Base-by-base conservation (phyloP, 2,888 invertebrate species). In the Drosophila neoperkinsi region DNA sequence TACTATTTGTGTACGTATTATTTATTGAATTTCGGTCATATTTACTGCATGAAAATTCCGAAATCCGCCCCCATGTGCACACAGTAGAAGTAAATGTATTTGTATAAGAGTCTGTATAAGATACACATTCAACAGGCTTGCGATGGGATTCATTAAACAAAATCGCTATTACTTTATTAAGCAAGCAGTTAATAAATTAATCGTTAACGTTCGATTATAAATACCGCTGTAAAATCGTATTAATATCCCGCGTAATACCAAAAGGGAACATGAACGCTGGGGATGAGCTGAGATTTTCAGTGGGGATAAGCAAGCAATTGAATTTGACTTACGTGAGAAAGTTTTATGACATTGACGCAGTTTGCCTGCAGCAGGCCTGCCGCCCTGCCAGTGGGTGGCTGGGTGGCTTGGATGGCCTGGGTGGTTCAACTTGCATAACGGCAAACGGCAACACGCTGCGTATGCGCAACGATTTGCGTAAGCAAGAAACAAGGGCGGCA, bases 301-400 rank as follows among this genome's bases (percentile, higher is more conserved):
- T 31, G 33, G 36, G 46, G 46, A 71, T 53, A 63, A 76, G 63
- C 52, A 58, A 31, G 52, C 76, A 71, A 30, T 55, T 65, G 67
- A 81, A 55, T 82, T 86, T 87, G 87, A 90, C 72, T 90, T 88
- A 82, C 90, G 90, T 88, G 87, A 84, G 89, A 88, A 86, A 71
- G 63, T 82, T 89, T 85, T 80, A 85, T 57, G 82, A 78, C 78
- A 71, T 67, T 90, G 90, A 90, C 89, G 86, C 72, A 86, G 52
- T 69, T 79, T 49, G 64, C 4, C 25, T 16, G 43, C 58, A 16
- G 41, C 31, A 25, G 18, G 73, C 59, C 51, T 51, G 66, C 3
- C 11, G 49, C n/a, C n/a, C 30, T 46, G 18, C 30, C 25, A 38
- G 53, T 63, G 64, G 64, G 58, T 59, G 33, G 71, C 16, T 21